A percentile compares a stretch with the other conserved stretches of the same genome.
Conservation (phyloP, 2,888 invertebrate genomes). For the Scaptomyza tumidula region DNA sequence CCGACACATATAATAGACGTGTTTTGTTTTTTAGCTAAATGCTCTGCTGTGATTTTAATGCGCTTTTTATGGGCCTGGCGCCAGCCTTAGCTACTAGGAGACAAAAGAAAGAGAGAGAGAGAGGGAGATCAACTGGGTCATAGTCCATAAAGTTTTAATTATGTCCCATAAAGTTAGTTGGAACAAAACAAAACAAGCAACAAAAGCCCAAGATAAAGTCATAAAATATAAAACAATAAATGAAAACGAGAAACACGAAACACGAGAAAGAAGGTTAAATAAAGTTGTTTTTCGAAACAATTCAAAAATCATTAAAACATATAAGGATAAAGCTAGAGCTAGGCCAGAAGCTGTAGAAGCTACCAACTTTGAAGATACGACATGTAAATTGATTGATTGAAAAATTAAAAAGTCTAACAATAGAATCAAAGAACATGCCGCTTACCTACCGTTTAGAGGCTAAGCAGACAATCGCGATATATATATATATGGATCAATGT, state of each 20-base stretch:
- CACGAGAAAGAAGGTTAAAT: slow-evolving; percentile 46
- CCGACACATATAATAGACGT: slow-evolving; percentile 32
- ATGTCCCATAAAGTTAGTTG: slow-evolving; percentile 49
- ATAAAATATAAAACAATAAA: slow-evolving; percentile 55
- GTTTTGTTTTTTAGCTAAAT: slow-evolving; percentile 61
- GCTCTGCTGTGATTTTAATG: slow-evolving; percentile 59
- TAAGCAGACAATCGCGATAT: slow-evolving; percentile 15
- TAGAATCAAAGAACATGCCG: slow-evolving; percentile 30
- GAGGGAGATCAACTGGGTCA: slow-evolving; percentile 24
- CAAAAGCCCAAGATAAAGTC: slow-evolving; percentile 65
- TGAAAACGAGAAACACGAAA: background rate
- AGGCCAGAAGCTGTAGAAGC: background rate
- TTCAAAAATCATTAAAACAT: slow-evolving; percentile 33
- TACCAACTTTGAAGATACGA: slow-evolving; percentile 5
- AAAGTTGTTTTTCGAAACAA: slow-evolving; percentile 65
- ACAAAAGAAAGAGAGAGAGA: background rate
- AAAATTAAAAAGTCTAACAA: background rate
- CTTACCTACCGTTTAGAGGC: slow-evolving; percentile 23
- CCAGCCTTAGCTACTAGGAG: slow-evolving; percentile 3
- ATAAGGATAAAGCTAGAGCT: background rate
- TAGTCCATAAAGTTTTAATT: slow-evolving; percentile 73
- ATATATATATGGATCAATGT: slow-evolving; percentile 28
- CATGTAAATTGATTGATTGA: background rate
- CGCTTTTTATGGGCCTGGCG: slow-evolving; percentile 50
- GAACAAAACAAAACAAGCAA: slow-evolving; percentile 14